Base-by-base conservation (phyloP, 2,888 invertebrate genomes). In the Norana najaformis region DNA sequence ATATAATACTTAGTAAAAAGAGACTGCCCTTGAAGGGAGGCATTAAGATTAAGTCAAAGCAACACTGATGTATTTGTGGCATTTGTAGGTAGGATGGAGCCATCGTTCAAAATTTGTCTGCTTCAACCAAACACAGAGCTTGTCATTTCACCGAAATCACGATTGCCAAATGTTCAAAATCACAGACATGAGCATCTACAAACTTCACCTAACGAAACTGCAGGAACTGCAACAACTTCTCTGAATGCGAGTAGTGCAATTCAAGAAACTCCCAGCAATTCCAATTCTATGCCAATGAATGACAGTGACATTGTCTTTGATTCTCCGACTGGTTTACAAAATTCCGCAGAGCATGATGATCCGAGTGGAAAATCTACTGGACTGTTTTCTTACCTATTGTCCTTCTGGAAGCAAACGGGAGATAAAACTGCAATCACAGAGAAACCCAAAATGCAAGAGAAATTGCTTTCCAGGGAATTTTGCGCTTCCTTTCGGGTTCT, bases 51-150 rank as follows among this genome's bases (percentile, higher is more conserved):
- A 69, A 53, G 53, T 53, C 30, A 53, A 30, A 30, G 30, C 53
- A 30, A 53, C 30, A 13, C 30, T 69, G 69, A 69, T 41, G 88
- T 38, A 38, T 18, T 36, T 89, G 37, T 36, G 30, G 35, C 53
- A 36, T 37, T 16, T 53, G 34, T 38, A 90, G 90, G 39, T 13
- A 37, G 37, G 34, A 88, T 88, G 41, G 90, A 90, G 35, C 90
- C 90, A n/a, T 83, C 41, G 11, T 90, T 36, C 41, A 47, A 90
- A 20, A 88, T 90, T 37, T 88, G 90, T 88, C 35, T 90, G 35
- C 85, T 85, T 36, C 85, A 85, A 20, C 37, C 85, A 88, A 41
- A 88, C 37, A 90, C 90, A 35, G 90, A 90, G 39, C 85, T 90
- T 41, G 36, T 85, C 47, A 16, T 85, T n/a, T 85, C 85, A 16